Evolutionary conservation across 1,140 invertebrate species (phyloP).

Genomic region (Planococcus citri): DNA sequence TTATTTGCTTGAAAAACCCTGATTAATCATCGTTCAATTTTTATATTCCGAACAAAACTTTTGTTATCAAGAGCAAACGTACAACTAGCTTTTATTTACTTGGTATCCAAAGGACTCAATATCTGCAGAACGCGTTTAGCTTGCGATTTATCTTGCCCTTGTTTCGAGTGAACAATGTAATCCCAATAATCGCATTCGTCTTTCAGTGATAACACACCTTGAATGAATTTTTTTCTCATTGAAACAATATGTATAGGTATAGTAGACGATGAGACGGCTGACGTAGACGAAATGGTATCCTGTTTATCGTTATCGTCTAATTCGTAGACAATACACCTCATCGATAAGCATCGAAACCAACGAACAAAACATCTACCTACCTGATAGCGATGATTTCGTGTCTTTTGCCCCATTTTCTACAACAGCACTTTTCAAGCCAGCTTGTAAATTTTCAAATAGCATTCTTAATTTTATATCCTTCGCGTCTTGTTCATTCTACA

Average conservation of each 20-base stretch:
- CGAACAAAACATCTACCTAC: background rate
- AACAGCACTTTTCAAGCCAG: background rate
- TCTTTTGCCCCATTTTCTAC: background rate
- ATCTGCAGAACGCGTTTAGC: slow-evolving; percentile 19
- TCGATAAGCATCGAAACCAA: background rate
- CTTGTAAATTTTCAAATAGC: slow-evolving; percentile 12
- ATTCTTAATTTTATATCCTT: background rate
- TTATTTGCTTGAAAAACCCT: slow-evolving; percentile 24
- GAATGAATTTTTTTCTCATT: background rate
- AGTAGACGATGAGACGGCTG: background rate
- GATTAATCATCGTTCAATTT: background rate
- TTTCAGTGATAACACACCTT: slow-evolving; percentile 5
- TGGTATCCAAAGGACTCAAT: background rate
- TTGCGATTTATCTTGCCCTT: background rate
- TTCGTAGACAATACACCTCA: no score
- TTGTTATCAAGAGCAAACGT: no score
- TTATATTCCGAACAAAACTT: no score
- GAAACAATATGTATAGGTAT: background rate
- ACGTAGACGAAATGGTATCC: background rate
- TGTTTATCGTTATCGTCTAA: no score
- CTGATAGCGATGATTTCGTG: background rate
- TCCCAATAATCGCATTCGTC: slow-evolving; percentile 22
- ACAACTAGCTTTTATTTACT: background rate
- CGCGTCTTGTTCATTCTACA: background rate
- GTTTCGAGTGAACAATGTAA: background rate